Evolutionary conservation across 2,797 vertebrate species (phyloP), one percentile per base, ranked within the genome.

Genomic region (Takifugu rubripes): DNA sequence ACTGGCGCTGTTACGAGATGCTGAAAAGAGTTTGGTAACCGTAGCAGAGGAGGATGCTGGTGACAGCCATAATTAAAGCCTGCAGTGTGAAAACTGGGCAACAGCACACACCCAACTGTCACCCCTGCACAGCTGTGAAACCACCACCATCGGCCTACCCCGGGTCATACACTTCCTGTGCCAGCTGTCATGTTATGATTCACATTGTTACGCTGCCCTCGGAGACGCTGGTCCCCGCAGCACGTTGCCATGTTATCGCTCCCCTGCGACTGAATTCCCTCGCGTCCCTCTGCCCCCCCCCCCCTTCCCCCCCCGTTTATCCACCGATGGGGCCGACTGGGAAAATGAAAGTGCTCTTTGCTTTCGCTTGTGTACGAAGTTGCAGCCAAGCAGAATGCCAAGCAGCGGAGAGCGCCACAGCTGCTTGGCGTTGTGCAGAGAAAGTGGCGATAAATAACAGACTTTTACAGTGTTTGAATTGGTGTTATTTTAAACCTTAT

Each of bases 271-370:
- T 72, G 44, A 75, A 75, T 67, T 65, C 78, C 69, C 64, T 29
- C 3, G 45, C 68, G 79, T 63, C 58, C 15, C 72, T 62, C 45
- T 9, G 2, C 31, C 31, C 31, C 5, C 25, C 58, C 56, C 65
- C 70, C 74, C 77, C 72, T 87, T 25, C 58, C 56, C 65, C 70
- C 74, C 77, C 72, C 87, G 81, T 89, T 87, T 85, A 87, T 82
- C 77, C 79, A 85, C 83, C 73, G 54, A 77, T 49, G 64, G 52
- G 66, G 6, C 79, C 61, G 66, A 75, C 64, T 72, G 82, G 81
- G 69, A 89, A 83, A 79, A 86, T 86, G 63, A 86, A 82, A 88
- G 87, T 87, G 74, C 78, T 86, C 89, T 89, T 89, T 90, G 85
- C 89, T 77, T 84, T 81, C 67, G 53, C 83, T 87, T 72, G 80